Conservation (phyloP, 2,888 invertebrate genomes). For the Temnothorax rugatulus region DNA sequence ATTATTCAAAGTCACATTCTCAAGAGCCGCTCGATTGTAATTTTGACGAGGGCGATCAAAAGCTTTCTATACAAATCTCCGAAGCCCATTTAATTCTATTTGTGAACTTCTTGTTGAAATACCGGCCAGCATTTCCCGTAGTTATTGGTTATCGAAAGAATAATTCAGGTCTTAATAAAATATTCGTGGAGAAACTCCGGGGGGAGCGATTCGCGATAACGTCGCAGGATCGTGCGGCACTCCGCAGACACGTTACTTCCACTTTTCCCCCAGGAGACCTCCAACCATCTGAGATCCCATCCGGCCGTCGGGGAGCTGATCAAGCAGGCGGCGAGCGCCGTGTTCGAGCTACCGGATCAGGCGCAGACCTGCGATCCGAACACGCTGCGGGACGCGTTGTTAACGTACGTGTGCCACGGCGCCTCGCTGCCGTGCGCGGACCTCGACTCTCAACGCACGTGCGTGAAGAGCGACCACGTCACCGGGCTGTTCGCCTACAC, state of each 20-base stretch:
- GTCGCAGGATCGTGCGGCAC: not conserved
- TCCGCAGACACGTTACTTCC: not conserved
- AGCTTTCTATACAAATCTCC: not conserved
- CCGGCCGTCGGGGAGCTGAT: constrained; percentile 92
- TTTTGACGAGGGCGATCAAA: not conserved
- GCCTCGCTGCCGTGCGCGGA: constrained; percentile 92
- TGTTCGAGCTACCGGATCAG: constrained; percentile 90
- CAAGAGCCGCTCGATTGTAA: not conserved
- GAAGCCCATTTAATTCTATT: constrained; percentile 5
- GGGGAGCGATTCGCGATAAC: constrained; percentile 39
- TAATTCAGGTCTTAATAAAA: not conserved
- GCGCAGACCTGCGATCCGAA: constrained; percentile 90
- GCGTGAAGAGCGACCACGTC: constrained; percentile 91
- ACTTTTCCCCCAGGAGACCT: constrained; percentile 87
- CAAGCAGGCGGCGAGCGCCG: constrained; percentile 89
- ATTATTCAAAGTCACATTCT: not conserved
- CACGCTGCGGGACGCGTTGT: constrained; percentile 92
- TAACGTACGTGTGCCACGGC: constrained; percentile 95
- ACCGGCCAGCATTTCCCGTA: too few species aligned
- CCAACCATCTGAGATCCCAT: constrained; percentile 90
- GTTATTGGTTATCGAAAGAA: not conserved
- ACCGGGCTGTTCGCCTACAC: constrained; percentile 93
- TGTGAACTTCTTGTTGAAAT: not conserved
- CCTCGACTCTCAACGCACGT: constrained; percentile 85
- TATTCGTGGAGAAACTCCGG: not conserved